Conservation (phyloP, 2,888 invertebrate species). For the Hydriomena furcata region DNA sequence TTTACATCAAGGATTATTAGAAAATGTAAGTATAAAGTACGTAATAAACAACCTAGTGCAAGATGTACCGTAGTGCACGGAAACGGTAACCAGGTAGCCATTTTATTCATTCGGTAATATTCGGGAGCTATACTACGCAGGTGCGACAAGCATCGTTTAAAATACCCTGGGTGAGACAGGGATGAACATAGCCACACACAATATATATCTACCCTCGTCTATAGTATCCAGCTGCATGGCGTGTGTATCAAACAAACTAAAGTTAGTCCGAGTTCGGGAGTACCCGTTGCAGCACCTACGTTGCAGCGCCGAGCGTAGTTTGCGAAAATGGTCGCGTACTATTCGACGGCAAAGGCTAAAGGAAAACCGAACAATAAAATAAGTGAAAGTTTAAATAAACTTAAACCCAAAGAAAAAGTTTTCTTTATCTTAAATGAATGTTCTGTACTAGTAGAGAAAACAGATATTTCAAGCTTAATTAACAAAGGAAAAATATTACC, state of each 20-base stretch:
- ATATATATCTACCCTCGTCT: not conserved
- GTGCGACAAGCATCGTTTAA: not conserved
- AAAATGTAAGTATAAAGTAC: slow-evolving; percentile 34
- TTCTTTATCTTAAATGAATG: too few species aligned
- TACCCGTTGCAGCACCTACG: not conserved
- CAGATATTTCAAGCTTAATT: too few species aligned
- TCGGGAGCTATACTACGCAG: not conserved
- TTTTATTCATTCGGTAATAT: slow-evolving; percentile 20
- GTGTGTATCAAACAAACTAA: not conserved
- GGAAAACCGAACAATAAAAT: too few species aligned
- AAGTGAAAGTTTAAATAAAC: too few species aligned
- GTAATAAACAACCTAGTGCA: not conserved
- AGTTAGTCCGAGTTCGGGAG: not conserved
- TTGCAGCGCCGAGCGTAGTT: not conserved
- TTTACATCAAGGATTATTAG: slow-evolving; percentile 32
- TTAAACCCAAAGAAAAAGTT: too few species aligned
- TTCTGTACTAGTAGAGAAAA: too few species aligned
- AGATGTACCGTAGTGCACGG: not conserved
- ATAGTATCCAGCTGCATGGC: not conserved
- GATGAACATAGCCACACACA: too few species aligned
- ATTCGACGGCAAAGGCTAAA: too few species aligned
- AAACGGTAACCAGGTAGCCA: slow-evolving; percentile 26
- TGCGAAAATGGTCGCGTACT: too few species aligned
- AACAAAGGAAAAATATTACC: too few species aligned
- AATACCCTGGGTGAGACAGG: slow-evolving; percentile 1